A percentile compares a stretch with the other conserved stretches of the same genome.
phyloP scores from a whole-genome alignment of 2,113 vertebrate genomes.

The Toxostoma redivivum region DNA sequence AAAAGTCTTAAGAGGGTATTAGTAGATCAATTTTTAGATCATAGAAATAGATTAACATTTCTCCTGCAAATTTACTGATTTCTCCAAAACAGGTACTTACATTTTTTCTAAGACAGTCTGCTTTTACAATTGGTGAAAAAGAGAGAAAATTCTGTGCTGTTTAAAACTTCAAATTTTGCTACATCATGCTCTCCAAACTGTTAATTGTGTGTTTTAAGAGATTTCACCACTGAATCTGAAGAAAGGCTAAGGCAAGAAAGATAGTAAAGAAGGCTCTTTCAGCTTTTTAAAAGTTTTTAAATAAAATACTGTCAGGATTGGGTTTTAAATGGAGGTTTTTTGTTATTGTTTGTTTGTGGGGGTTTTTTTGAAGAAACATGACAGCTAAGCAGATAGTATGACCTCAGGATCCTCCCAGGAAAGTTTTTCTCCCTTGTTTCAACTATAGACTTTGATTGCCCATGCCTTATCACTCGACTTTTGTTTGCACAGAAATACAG shows the following conservation, averaged over 20 bases:
- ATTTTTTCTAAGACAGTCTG: neutral
- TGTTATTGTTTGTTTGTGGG: too few relatives aligned
- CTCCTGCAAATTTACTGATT: neutral
- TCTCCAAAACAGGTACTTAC: neutral
- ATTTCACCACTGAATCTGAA: neutral
- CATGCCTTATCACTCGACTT: neutral
- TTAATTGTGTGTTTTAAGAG: neutral
- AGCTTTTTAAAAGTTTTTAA: neutral
- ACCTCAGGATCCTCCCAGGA: neutral
- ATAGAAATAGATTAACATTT: neutral
- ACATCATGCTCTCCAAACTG: neutral
- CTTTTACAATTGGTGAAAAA: neutral
- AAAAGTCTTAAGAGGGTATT: neutral
- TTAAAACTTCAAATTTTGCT: neutral
- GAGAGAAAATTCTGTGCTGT: neutral
- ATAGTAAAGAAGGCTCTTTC: neutral
- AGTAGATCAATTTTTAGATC: neutral
- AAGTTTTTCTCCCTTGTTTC: neutral
- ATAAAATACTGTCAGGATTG: neutral
- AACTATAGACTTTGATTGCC: constrained; percentile 5
- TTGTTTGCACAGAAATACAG: constrained; percentile 41
- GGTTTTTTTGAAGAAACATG: neutral
- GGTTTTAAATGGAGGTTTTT: neutral
- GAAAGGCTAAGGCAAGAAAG: neutral
- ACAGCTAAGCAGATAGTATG: neutral